Base-by-base conservation (phyloP, 2,113 vertebrate species). In the Indri indri region DNA sequence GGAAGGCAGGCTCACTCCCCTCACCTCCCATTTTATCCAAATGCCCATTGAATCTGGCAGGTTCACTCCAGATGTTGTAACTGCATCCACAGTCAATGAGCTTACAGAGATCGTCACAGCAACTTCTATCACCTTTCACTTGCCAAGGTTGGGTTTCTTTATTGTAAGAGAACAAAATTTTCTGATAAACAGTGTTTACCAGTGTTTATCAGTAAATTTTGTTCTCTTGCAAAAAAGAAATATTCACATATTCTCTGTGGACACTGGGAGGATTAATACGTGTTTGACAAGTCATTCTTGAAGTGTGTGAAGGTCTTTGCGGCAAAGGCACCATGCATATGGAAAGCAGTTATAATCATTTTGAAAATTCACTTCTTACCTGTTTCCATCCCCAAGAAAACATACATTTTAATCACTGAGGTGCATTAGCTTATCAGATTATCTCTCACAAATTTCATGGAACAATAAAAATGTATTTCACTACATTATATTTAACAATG, bases 151-250 rank as follows among this genome's bases (percentile, higher is more conserved):
- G 37, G 8, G 6, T 45, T 92, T 92, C 22, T 66, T 88, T 81
- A 83, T 47, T 80, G 3, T 42, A 84, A 83, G 73, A 89, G 77
- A 91, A 79, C 22, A 91, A 94, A 96, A 92, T 40, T 90, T 94
- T 71, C 23, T 94, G 82, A 97, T 93, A 95, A 94, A 76, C 47
- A 88, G 81, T 94, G 52, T 82, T 88, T 66, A 77, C 54, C 77
- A 42, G 40, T 42, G 40, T 42, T 42, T 42, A 42, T 42, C 40
- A 42, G 40, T 42, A 42, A 42, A 42, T 42, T 42, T 42, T 42
- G 40, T 42, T 42, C 40, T 42, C 40, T 42, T 42, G 40, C 40
- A 42, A 42, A 42, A 42, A 42, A 42, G 40, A 42, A 42, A 42
- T 42, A 95, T 71, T 45, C 83, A 63, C 50, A 73, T 83, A 70